A percentile compares a stretch with the other conserved stretches of the same genome.
These are phyloP conservation scores for Melikaiella ostensackeni DNA, from an alignment of 2,888 invertebrate genomes.

Conservation along the genomic window DNA sequence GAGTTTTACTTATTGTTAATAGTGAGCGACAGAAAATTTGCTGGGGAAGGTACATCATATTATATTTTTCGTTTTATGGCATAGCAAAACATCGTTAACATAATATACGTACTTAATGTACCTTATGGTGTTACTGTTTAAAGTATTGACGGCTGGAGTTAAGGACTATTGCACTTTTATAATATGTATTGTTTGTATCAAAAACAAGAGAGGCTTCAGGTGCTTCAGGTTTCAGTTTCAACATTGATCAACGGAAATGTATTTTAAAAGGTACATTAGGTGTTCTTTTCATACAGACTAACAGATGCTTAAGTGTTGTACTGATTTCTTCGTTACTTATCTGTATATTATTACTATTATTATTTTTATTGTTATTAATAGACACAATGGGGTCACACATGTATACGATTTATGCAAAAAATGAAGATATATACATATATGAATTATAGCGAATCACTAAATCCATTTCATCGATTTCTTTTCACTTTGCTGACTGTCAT, in stretches of 20 bases:
- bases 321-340: conserved; percentile 48
- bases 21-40: conserved; percentile 22
- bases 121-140: conserved; percentile 44
- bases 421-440: conserved; percentile 31
- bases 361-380: conserved; percentile 22
- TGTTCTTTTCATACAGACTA: conserved; percentile 53
- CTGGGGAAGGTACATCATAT: conserved; percentile 26
- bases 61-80: conserved; percentile 31
- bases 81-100: conserved; percentile 47
- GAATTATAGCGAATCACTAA: neutral
- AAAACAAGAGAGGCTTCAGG: conserved; percentile 27
- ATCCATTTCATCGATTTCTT: conserved; percentile 13
- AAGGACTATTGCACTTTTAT: conserved; percentile 52
- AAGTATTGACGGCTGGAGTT: conserved; percentile 43
- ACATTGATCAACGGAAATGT: conserved; percentile 44
- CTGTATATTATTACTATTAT: conserved; percentile 14
- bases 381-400: conserved; percentile 28
- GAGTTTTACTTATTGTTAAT: neutral
- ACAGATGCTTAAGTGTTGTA: conserved; percentile 59
- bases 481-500: neutral
- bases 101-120: conserved; percentile 51
- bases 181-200: conserved; percentile 18
- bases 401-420: conserved; percentile 27
- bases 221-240: conserved; percentile 24
- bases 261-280: conserved; percentile 33